A percentile compares a stretch with the other conserved stretches of the same genome.
phyloP scores from a whole-genome alignment of 2,888 invertebrate genomes.

The Mesochorus sp. region DNA sequence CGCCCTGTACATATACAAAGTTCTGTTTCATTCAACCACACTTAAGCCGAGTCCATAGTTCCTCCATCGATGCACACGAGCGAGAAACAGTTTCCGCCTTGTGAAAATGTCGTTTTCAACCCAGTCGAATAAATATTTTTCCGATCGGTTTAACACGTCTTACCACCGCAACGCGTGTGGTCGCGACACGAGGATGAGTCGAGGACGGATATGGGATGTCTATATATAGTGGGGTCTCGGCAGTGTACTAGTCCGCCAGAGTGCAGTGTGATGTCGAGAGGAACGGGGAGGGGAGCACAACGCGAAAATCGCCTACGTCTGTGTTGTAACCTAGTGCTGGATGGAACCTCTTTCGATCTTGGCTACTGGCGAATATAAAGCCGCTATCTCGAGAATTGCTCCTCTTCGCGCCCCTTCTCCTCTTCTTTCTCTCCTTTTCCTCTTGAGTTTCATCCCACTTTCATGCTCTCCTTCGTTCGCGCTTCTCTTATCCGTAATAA shows the following conservation, averaged over 20 bases:
- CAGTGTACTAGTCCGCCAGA: background rate
- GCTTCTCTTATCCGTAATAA: background rate
- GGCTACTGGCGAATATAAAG: background rate
- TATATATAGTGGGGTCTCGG: background rate
- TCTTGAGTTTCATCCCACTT: background rate
- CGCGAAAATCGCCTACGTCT: background rate
- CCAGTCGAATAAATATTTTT: slow-evolving; percentile 65
- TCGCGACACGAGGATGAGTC: background rate
- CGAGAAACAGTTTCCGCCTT: slow-evolving; percentile 5
- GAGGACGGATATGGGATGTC: background rate
- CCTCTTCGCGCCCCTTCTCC: background rate
- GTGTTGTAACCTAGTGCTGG: background rate
- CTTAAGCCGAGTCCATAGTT: slow-evolving; percentile 1
- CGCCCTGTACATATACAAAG: too few relatives aligned
- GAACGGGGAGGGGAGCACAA: background rate
- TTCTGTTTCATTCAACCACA: background rate
- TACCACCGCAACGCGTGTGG: slow-evolving; percentile 11
- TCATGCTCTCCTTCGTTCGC: background rate
- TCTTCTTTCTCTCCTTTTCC: background rate
- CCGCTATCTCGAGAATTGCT: background rate
- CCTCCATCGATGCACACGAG: background rate
- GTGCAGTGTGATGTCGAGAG: background rate
- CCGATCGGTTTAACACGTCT: slow-evolving; percentile 45
- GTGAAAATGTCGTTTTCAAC: slow-evolving; percentile 56
- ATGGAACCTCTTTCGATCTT: background rate